Conservation (phyloP, 2,888 invertebrate genomes). For the Barypeithes pellucidus region DNA sequence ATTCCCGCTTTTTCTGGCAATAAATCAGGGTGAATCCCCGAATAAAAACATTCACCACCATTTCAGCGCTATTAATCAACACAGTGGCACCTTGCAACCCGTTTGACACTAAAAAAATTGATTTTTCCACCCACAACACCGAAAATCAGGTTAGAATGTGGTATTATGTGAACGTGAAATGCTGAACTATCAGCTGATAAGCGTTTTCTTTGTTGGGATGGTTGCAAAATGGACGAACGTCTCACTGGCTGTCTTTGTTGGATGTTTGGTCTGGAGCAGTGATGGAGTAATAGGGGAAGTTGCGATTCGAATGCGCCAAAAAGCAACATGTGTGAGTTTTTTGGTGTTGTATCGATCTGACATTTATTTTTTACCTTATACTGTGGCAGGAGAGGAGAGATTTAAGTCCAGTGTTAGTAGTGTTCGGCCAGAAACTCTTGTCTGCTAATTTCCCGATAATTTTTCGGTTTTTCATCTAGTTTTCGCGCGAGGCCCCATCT, state of each 20-base stretch:
- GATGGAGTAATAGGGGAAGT: conserved; percentile 49
- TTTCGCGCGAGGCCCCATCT: conserved; percentile 42
- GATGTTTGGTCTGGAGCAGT: conserved; percentile 27
- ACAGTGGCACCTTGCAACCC: conserved; percentile 5
- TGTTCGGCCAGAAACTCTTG: conserved; percentile 3
- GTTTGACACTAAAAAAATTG: conserved; percentile 22
- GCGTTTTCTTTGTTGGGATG: not conserved
- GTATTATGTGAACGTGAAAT: conserved; percentile 5
- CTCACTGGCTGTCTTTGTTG: conserved; percentile 17
- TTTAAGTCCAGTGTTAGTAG: conserved; percentile 27
- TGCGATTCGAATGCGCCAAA: conserved; percentile 56
- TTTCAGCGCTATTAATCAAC: conserved; percentile 48
- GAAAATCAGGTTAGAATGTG: conserved; percentile 26
- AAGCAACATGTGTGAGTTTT: conserved; percentile 65
- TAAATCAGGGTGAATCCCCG: conserved; percentile 66
- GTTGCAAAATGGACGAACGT: not conserved
- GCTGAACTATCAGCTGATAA: conserved; percentile 34
- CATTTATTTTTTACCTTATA: conserved; percentile 51
- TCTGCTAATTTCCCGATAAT: not conserved
- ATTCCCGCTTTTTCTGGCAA: conserved; percentile 65
- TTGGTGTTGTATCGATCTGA: conserved; percentile 62
- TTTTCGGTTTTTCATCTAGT: conserved; percentile 26
- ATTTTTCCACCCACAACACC: conserved; percentile 22
- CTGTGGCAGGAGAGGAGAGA: conserved; percentile 46
- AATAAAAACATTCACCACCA: conserved; percentile 65